Conservation (phyloP, 1,140 invertebrate species). For the Bombus picipes region DNA sequence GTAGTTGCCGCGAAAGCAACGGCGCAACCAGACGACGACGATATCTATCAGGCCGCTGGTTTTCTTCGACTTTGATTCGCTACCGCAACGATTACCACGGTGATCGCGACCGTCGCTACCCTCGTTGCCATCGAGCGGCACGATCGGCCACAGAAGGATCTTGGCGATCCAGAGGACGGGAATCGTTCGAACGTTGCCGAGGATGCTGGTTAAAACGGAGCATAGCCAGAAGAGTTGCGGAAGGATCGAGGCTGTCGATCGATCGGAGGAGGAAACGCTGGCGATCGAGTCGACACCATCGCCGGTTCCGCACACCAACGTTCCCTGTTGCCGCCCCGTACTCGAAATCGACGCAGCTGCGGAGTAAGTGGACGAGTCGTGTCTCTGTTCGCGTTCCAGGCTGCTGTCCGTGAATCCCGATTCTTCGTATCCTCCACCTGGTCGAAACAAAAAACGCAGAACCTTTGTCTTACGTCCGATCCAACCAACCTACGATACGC, state of each 20-base stretch:
- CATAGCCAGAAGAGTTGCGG: conserved; percentile 50
- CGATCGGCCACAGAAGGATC: neutral
- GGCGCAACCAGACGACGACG: neutral
- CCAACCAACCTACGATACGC: too few species aligned
- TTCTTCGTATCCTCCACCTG: conserved; percentile 25
- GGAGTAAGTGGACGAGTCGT: neutral
- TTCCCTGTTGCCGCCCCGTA: conserved; percentile 41
- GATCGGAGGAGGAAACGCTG: conserved; percentile 48
- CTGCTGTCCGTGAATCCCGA: conserved; percentile 23
- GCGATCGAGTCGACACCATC: conserved; percentile 68
- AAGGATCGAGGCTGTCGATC: conserved; percentile 21
- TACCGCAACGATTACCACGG: neutral
- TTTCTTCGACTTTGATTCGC: neutral
- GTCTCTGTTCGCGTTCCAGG: neutral
- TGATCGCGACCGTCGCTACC: neutral
- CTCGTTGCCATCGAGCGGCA: neutral
- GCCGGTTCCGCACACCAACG: conserved; percentile 68
- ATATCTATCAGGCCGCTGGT: neutral
- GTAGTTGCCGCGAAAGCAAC: neutral
- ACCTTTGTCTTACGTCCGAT: neutral
- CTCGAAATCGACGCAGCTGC: neutral
- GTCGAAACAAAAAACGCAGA: neutral
- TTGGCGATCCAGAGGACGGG: conserved; percentile 11
- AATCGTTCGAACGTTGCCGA: conserved; percentile 20
- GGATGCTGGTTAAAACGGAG: conserved; percentile 31